A percentile compares a stretch with the other conserved stretches of the same genome.
Conservation (phyloP, 2,888 invertebrate species). For the Tethea ocularis region DNA sequence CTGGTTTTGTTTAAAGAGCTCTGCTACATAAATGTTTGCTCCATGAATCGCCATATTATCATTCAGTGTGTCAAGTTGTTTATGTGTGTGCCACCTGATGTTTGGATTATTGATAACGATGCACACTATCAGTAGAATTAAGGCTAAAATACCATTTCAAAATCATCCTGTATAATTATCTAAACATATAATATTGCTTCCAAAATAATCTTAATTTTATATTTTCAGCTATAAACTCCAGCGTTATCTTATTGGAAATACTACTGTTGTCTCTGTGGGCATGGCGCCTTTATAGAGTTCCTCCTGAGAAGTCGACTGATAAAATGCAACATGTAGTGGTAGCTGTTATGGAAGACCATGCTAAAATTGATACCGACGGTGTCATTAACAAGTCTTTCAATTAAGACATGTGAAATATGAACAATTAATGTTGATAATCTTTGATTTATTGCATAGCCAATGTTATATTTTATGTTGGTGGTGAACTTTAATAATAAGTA, state of each 20-base stretch:
- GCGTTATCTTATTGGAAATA: constrained; percentile 87
- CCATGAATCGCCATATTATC: no score
- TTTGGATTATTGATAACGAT: no score
- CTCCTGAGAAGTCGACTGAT: constrained; percentile 55
- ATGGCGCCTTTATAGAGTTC: constrained; percentile 83
- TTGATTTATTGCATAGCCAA: constrained; percentile 5
- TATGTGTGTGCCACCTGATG: no score
- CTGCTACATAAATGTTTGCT: no score
- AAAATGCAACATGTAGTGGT: constrained; percentile 57
- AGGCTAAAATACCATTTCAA: no score
- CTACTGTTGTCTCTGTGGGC: constrained; percentile 86
- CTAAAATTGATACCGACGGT: constrained; percentile 41
- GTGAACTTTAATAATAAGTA: not conserved
- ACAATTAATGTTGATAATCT: constrained; percentile 17
- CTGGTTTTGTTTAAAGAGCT: no score
- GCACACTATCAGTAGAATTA: no score
- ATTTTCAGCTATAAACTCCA: constrained; percentile 86
- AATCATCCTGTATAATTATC: no score
- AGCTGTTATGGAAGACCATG: constrained; percentile 62
- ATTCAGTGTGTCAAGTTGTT: no score
- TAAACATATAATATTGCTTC: no score
- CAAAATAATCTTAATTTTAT: no score
- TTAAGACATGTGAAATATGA: constrained; percentile 24
- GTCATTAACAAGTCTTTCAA: constrained; percentile 51
- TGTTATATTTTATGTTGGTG: not conserved